Evolutionary conservation across 2,888 invertebrate genomes (phyloP), one percentile per base, ranked within the genome.

Genomic region (Aphodius granarius): DNA sequence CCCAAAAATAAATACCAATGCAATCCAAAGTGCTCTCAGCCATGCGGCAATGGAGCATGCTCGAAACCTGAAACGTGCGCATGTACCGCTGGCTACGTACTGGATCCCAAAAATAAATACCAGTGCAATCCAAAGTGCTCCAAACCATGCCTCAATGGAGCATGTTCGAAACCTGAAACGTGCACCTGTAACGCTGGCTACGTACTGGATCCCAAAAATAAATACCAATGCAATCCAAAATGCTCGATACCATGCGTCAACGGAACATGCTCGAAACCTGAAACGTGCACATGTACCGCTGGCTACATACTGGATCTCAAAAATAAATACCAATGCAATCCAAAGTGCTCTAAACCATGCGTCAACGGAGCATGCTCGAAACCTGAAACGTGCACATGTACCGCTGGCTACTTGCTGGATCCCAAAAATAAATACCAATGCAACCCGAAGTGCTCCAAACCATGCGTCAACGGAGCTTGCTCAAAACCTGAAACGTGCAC

Each of bases 1-100:
- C 79, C 80, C 0, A 82, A 82, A 0, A 74, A 78, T 17, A 84
- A 83, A 20, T 62, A 78, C 0, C 23, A 73, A 0, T 79, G 82
- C 5, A 82, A 82, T 18, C 81, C 83, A 4, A 76, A 73, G 16
- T 83, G 80, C 74, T 84, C 84, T 16, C 80, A 75, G 0, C 73
- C 77, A 0, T 90, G 89, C 78, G 71, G 72, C 0, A 80, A 84
- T 62, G 86, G 86, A 0, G 82, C 78, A 0, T 89, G 89, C 78
- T 76, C 82, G 0, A 80, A 79, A 0, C 84, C 85, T 0, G 79
- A 84, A n/a, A 71, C 75, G 0, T 88, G 88, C 79, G 70, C 66
- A 0, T 79, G 78, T 63, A 76, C 76, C n/a, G 20, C 71, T 4
- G 80, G 80, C 5, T 81, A 74, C 13, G 4, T 63, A 0, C 64